phyloP scores from a whole-genome alignment of 2,113 vertebrate species.

The Xyliphius kryptos region DNA sequence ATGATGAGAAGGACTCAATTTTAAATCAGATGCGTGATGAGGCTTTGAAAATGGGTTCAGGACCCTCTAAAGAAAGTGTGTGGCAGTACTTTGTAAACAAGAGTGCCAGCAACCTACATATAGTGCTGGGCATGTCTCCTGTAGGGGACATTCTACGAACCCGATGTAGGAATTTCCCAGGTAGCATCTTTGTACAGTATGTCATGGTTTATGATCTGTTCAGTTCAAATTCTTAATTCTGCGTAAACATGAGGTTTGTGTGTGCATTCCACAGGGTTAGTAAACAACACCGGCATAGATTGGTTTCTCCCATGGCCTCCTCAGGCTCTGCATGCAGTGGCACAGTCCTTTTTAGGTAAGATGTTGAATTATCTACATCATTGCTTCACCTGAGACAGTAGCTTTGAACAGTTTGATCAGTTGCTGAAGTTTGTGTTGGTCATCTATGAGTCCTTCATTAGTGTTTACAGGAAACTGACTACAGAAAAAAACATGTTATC shows the following conservation, averaged over 20 bases:
- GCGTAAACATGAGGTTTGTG: constrained; percentile 15
- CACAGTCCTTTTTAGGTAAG: constrained; percentile 83
- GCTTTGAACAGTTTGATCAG: no score
- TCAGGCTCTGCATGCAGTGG: constrained; percentile 84
- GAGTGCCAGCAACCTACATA: constrained; percentile 85
- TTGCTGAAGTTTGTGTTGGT: no score
- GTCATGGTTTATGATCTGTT: no score
- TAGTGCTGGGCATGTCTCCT: no score
- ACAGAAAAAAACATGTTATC: no score
- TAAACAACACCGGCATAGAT: constrained; percentile 95
- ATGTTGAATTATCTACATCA: no score
- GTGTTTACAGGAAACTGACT: no score
- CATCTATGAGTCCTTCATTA: no score
- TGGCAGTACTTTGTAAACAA: constrained; percentile 93
- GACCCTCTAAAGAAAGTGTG: constrained; percentile 79
- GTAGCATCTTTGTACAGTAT: no score
- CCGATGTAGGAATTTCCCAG: constrained; percentile 94
- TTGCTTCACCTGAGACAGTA: no score
- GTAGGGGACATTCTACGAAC: constrained; percentile 81
- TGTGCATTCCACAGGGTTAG: constrained; percentile 71
- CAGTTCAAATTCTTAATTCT: no score
- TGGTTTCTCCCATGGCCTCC: constrained; percentile 93
- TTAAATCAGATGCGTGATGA: constrained; percentile 76
- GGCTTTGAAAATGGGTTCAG: constrained; percentile 68
- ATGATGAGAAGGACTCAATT: constrained; percentile 71